Base-by-base conservation (phyloP, 2,888 invertebrate species). In the Ctenicera cuprea region DNA sequence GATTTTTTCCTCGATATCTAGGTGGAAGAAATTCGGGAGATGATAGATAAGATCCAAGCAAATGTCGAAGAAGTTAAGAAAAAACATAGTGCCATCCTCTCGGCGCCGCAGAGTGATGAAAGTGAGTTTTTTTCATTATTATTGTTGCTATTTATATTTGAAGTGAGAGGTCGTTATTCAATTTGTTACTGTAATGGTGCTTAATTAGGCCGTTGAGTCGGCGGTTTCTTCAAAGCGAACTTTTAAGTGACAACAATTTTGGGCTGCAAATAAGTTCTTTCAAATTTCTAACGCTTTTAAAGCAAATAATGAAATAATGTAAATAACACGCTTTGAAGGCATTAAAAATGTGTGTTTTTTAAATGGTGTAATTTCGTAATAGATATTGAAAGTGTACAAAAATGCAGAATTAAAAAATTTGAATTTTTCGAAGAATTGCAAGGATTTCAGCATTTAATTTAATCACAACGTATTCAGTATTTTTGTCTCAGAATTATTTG, bases 61-160 rank as follows among this genome's bases (percentile, higher is more conserved):
- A 99, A 98, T 92, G 99, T 99, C 81, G 99, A 99, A 87, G 98
- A 99, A 88, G 99, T 99, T 77, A 99, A 99, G 93, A 98, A 98
- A 92, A 98, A 98, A 92, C 99, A 99, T 90, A 98, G 98, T 90
- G 96, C 97, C 89, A 99, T 99, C 87, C 91, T 99, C 85, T 98
- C 98, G 85, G 98, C 98, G 83, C 98, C 98, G 82, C 97, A 97
- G 88, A 97, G 97, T 87, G 98, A 99, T 91, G 98, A 98, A 91
- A 98, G 97, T 97, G 89, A 95, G 96, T 92, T 82, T 84, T 83
- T 83, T 83, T 83, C 83, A 92, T 94, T 22, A 52, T 52, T 52
- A 59, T 59, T 59, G 37, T 37, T 30, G 26, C 52, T 52, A 52
- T 52, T 52, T 52, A 30, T 52, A 30, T 22, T 45, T 45, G n/a